Base-by-base conservation (phyloP, 2,888 invertebrate species). In the Hirtodrosophila histrioides region DNA sequence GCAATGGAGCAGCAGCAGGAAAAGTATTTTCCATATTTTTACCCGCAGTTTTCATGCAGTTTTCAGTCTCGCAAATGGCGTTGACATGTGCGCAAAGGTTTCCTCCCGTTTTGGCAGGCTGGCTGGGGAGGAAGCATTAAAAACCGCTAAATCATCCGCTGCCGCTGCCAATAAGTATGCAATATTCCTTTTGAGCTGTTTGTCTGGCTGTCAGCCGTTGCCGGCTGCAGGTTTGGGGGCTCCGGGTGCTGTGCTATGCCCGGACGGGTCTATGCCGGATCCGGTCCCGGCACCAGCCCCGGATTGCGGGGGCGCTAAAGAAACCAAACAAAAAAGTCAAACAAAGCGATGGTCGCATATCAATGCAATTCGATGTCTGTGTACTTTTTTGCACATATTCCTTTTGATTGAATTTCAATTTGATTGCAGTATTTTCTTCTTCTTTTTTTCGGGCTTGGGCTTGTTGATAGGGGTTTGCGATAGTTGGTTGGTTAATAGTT, bases 121-220 rank as follows among this genome's bases (percentile, higher is more conserved):
- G 43, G 31, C 58, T 12, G n/a, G 45, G 56, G 69, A 57, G 62
- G 74, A 64, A 61, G 78, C 84, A 87, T 84, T 84, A 84, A 84
- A 84, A 87, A 84, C 77, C 88, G 83, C 83, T 84, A 84, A 79
- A 84, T 84, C 84, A 84, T 82, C 68, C 87, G 85, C 69, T 70
- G 72, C 86, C 81, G 67, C 69, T 86, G 86, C 83, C 84, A 79
- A 86, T 86, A 84, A 84, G 76, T 82, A 82, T 84, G 84, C 84
- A 82, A 82, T 81, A 76, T 81, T 82, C 74, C 60, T 74, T 71
- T 80, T 67, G 78, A 78, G 68, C 63, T 78, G 84, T 73, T 81
- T 71, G 84, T 78, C 81, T 78, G 69, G 45, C 68, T 83, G 75
- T 75, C 75, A 69, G 55, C 48, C 68, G 57, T 41, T 57, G 53